These are phyloP conservation scores for Holothuria scabra DNA, from an alignment of 53 echinoderm and acorn worm genomes.

Conservation along the genomic window DNA sequence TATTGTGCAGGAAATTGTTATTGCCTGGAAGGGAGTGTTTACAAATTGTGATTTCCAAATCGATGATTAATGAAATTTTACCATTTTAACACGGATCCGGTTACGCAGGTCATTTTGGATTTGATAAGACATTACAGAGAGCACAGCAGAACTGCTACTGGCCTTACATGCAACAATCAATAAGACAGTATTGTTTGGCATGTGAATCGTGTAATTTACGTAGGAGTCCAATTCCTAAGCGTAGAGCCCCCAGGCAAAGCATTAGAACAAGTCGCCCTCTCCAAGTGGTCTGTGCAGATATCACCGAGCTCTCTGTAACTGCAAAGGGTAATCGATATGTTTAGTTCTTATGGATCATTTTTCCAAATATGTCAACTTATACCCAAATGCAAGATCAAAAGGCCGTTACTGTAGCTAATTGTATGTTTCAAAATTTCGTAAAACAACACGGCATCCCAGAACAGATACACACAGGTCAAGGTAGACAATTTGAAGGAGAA, in stretches of 20 bases:
- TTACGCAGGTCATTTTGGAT: no score
- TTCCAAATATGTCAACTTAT: slow-evolving; percentile 65
- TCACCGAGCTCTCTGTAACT: slow-evolving; percentile 60
- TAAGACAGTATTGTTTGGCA: slow-evolving; percentile 34
- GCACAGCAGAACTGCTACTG: slow-evolving; percentile 55
- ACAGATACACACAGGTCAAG: slow-evolving; percentile 65
- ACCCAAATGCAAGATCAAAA: slow-evolving; percentile 56
- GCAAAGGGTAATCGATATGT: slow-evolving; percentile 52
- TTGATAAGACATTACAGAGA: slow-evolving; percentile 25
- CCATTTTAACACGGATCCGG: no score
- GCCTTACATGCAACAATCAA: slow-evolving; percentile 59
- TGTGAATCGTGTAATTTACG: slow-evolving; percentile 54
- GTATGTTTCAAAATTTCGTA: slow-evolving; percentile 49
- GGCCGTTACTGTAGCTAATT: slow-evolving; percentile 57
- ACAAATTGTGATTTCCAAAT: slow-evolving; percentile 25
- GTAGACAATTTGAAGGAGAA: slow-evolving; percentile 46
- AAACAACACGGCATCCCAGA: slow-evolving; percentile 53
- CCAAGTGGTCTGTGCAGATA: slow-evolving; percentile 64
- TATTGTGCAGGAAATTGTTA: neutral
- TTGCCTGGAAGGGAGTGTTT: neutral
- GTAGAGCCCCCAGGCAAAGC: slow-evolving; percentile 52
- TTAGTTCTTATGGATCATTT: slow-evolving; percentile 70
- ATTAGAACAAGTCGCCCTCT: slow-evolving; percentile 42
- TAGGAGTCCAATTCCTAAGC: slow-evolving; percentile 45
- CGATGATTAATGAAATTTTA: no score